phyloP scores from a whole-genome alignment of 2,888 invertebrate species.

The Baccha elongata region DNA sequence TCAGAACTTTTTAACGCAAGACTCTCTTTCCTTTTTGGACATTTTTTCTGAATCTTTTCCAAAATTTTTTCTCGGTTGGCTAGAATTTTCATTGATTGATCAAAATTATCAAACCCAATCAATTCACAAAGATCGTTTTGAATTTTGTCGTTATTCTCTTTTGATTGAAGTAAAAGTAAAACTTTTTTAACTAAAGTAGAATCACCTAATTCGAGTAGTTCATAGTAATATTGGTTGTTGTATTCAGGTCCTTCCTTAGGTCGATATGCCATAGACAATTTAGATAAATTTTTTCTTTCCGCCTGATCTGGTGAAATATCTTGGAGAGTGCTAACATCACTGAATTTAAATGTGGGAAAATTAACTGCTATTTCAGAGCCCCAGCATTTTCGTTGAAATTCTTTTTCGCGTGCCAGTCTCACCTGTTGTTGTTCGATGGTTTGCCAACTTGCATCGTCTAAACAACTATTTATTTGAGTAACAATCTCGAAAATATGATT shows the following conservation, averaged over 20 bases:
- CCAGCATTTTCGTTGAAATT: constrained; percentile 74
- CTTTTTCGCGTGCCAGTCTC: constrained; percentile 45
- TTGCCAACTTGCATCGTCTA: constrained; percentile 83
- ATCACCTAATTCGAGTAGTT: background rate
- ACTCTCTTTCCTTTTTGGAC: constrained; percentile 75
- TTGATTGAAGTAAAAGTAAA: constrained; percentile 83
- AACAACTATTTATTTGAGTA: constrained; percentile 82
- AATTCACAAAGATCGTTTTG: constrained; percentile 94
- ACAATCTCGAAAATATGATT: constrained; percentile 85
- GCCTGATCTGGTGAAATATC: constrained; percentile 77
- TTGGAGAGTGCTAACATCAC: constrained; percentile 72
- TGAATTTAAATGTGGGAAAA: constrained; percentile 56
- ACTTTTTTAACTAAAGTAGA: background rate
- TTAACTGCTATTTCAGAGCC: constrained; percentile 76
- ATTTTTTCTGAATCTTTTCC: too few species aligned
- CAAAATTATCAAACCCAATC: constrained; percentile 91
- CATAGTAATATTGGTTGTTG: background rate
- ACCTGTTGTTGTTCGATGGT: constrained; percentile 82
- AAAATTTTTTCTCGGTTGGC: constrained; percentile 85
- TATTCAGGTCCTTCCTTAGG: constrained; percentile 23
- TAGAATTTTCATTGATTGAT: constrained; percentile 87
- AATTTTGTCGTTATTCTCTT: constrained; percentile 86
- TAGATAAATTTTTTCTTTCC: constrained; percentile 74
- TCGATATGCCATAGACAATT: constrained; percentile 77
- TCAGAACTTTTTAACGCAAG: constrained; percentile 73